Evolutionary conservation across 1,140 invertebrate genomes (phyloP).

Genomic region (Colletes latitarsis): DNA sequence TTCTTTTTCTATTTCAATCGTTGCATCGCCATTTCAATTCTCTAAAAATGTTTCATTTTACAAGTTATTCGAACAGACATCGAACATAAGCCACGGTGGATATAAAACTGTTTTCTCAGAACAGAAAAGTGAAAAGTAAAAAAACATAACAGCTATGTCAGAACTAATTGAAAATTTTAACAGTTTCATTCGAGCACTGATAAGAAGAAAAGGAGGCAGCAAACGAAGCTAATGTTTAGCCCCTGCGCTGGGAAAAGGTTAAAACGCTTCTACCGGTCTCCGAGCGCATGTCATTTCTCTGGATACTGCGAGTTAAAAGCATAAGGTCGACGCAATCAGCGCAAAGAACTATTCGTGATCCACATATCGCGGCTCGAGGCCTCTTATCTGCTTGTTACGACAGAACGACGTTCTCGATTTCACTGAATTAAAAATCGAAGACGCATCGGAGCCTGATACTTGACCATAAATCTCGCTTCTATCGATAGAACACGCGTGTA

Average conservation of each 20-base stretch:
- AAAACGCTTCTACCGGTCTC: background rate
- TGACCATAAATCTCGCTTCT: background rate
- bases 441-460: background rate
- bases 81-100: too few relatives aligned
- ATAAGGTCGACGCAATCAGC: background rate
- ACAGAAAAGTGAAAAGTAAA: too few relatives aligned
- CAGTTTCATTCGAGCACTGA: too few relatives aligned
- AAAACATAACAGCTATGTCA: too few relatives aligned
- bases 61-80: too few relatives aligned
- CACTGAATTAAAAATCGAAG: constrained; percentile 8
- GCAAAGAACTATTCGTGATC: constrained; percentile 6
- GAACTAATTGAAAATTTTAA: too few relatives aligned
- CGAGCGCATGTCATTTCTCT: background rate
- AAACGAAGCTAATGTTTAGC: background rate
- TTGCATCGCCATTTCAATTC: too few relatives aligned
- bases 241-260: background rate
- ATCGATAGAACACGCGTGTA: background rate
- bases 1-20: too few relatives aligned
- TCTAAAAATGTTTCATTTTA: too few relatives aligned
- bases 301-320: background rate
- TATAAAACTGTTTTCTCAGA: too few relatives aligned
- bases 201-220: background rate
- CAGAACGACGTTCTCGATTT: constrained; percentile 13
- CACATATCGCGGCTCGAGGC: constrained; percentile 22
- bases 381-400: constrained; percentile 35